These are phyloP conservation scores for Promerops cafer DNA, from an alignment of 2,113 vertebrate genomes.

Conservation along the genomic window DNA sequence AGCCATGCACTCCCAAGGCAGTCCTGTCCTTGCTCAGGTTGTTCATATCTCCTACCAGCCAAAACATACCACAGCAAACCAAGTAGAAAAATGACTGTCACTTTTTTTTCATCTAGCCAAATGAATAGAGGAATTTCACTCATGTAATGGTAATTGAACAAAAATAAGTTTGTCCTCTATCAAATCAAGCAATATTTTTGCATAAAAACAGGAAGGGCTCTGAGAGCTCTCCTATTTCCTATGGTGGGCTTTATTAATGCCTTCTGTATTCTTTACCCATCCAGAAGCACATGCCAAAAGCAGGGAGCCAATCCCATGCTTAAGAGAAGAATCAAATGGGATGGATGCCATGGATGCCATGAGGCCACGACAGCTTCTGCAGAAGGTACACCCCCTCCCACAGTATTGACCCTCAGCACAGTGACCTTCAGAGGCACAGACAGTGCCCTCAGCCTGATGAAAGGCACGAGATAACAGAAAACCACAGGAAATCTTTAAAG, in stretches of 20 bases:
- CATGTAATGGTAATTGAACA: not conserved
- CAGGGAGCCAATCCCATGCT: not conserved
- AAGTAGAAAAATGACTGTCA: not conserved
- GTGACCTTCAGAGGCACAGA: not conserved
- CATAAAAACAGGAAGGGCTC: not conserved
- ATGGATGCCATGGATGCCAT: not conserved
- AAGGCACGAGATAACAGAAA: not conserved
- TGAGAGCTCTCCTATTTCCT: not conserved
- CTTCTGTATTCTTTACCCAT: not conserved
- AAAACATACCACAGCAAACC: not conserved
- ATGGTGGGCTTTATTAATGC: not conserved
- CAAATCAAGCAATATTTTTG: not conserved
- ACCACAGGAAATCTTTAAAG: not conserved
- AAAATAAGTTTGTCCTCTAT: not conserved
- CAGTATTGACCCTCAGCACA: not conserved
- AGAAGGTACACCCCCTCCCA: not conserved
- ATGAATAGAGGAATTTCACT: not conserved
- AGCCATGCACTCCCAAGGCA: not conserved
- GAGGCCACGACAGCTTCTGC: not conserved
- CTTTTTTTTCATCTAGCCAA: not conserved
- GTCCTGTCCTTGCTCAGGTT: not conserved
- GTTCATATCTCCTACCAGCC: not conserved
- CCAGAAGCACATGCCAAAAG: not conserved
- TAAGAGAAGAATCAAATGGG: not conserved
- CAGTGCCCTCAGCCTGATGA: not conserved